phyloP scores from a whole-genome alignment of 92 coral and sea anemone species.

The Diadumene lineata region DNA sequence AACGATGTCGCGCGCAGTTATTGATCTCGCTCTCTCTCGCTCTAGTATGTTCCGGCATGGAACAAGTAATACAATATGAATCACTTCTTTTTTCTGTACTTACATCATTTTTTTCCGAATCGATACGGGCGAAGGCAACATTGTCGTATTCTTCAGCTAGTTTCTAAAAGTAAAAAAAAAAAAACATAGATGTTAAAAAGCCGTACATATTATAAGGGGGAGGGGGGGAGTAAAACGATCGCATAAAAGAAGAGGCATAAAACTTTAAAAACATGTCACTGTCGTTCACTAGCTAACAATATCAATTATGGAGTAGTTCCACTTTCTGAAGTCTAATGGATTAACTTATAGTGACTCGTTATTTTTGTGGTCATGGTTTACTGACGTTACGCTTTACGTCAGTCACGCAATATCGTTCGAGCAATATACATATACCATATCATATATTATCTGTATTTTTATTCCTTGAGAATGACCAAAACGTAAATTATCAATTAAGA shows the following conservation, averaged over 20 bases:
- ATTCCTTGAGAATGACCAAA: too few species aligned
- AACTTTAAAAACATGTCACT: too few species aligned
- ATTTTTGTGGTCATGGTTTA: background rate
- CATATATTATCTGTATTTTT: too few species aligned
- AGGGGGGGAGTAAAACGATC: too few species aligned
- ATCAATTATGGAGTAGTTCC: too few species aligned
- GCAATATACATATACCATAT: background rate
- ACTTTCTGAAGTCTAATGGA: background rate
- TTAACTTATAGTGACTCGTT: background rate
- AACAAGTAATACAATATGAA: background rate
- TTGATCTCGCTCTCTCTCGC: too few species aligned
- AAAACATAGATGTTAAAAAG: background rate
- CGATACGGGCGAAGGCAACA: constrained; percentile 25
- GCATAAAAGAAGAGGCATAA: too few species aligned
- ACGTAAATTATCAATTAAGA: too few species aligned
- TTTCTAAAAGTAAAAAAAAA: constrained; percentile 13
- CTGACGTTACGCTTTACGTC: background rate
- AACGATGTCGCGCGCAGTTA: too few species aligned
- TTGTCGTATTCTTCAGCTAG: constrained; percentile 10
- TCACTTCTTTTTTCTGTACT: background rate
- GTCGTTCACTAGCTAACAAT: too few species aligned
- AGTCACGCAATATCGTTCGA: background rate
- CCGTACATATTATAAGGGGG: too few species aligned
- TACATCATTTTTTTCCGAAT: constrained; percentile 21
- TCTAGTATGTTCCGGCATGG: too few species aligned